Evolutionary conservation across 2,888 invertebrate genomes (phyloP).

Genomic region (Erebia epiphron): DNA sequence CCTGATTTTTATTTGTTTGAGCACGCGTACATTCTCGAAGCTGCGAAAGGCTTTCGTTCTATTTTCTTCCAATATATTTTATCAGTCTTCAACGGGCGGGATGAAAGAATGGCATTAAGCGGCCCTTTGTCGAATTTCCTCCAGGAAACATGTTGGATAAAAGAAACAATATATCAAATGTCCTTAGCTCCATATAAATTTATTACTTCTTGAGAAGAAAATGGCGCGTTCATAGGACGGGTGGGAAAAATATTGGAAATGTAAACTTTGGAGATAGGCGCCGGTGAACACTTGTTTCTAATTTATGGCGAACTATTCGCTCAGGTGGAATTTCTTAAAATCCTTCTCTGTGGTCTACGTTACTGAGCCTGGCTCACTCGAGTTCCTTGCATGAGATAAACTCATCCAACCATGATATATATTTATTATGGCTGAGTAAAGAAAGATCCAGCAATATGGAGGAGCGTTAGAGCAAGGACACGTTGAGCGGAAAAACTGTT

Average conservation of each 20-base stretch:
- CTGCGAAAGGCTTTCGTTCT: conserved; percentile 24
- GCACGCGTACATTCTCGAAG: neutral
- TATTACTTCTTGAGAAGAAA: conserved; percentile 23
- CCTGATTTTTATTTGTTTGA: conserved; percentile 6
- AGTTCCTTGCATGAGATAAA: too few species aligned
- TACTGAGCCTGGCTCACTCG: too few species aligned
- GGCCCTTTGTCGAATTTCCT: conserved; percentile 41
- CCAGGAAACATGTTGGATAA: conserved; percentile 35
- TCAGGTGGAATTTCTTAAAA: too few species aligned
- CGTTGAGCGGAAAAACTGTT: too few species aligned
- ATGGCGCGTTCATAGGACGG: neutral
- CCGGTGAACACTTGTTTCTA: neutral
- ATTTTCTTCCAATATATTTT: conserved; percentile 37
- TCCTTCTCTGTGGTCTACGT: too few species aligned
- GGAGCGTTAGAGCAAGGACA: too few species aligned
- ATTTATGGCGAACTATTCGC: neutral
- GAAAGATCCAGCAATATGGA: too few species aligned
- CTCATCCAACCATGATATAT: too few species aligned
- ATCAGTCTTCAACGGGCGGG: conserved; percentile 36
- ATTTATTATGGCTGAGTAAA: too few species aligned
- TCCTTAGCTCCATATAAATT: conserved; percentile 30
- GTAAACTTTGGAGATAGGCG: neutral
- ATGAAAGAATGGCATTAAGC: conserved; percentile 44
- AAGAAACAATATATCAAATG: conserved; percentile 40
- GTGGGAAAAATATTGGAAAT: neutral